These are phyloP conservation scores for Saccostrea echinata DNA, from an alignment of 1,140 invertebrate species.

Conservation along the genomic window DNA sequence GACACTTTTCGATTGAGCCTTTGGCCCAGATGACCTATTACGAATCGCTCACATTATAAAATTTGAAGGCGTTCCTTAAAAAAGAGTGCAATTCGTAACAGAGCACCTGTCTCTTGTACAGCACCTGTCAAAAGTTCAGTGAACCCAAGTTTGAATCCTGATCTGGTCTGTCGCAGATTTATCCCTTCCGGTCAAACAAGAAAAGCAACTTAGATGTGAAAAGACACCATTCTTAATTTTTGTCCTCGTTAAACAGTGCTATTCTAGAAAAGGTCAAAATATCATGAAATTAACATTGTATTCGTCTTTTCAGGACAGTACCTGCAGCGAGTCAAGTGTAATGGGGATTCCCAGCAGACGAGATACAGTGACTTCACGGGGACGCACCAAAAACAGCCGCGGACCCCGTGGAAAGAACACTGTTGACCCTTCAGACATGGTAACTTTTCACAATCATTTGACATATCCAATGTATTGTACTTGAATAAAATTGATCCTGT, in stretches of 20 bases:
- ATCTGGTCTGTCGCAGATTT: too few relatives aligned
- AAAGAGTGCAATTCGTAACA: too few relatives aligned
- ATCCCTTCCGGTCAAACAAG: background rate
- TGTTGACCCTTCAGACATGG: background rate
- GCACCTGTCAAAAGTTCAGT: too few relatives aligned
- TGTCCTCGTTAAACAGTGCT: background rate
- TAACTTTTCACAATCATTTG: background rate
- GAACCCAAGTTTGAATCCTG: too few relatives aligned
- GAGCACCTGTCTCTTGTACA: too few relatives aligned
- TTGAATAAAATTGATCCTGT: background rate
- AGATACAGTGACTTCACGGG: constrained; percentile 1
- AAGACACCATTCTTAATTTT: background rate
- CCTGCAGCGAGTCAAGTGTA: background rate
- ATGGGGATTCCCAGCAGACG: constrained; percentile 3
- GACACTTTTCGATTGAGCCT: too few relatives aligned
- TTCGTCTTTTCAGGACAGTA: background rate
- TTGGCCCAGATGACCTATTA: too few relatives aligned
- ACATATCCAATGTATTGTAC: background rate
- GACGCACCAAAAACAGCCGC: background rate
- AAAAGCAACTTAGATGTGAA: background rate
- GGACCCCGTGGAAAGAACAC: background rate
- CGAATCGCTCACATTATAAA: too few relatives aligned
- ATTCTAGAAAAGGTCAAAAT: too few relatives aligned
- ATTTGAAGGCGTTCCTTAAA: too few relatives aligned
- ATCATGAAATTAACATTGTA: too few relatives aligned